Evolutionary conservation across 2,113 vertebrate genomes (phyloP), one percentile per base, ranked within the genome.

Genomic region (Etheostoma cragini): DNA sequence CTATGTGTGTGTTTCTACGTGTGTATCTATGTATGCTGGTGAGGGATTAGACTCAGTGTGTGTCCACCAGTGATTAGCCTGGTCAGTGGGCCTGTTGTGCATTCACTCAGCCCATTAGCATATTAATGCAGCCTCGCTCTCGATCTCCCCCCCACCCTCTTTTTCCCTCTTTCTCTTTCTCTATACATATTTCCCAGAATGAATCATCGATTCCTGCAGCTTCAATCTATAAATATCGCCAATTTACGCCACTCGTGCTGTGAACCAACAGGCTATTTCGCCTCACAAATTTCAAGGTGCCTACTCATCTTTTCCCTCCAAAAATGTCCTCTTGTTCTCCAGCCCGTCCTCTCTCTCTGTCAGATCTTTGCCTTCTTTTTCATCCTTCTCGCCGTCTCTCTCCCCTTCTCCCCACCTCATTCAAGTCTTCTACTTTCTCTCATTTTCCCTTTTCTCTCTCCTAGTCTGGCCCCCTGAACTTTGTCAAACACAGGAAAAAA

Each of bases 61-160:
- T 93, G 95, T 95, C 92, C 93, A 93, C 91, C 87, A 92, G 93
- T 95, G 94, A 96, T 95, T 95, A 95, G 94, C 94, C 86, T 93
- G 93, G 93, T 94, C 94, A 95, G 92, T 94, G 91, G 91, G 89
- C 89, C 94, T 95, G 94, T 95, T 96, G 93, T 95, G 93, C 89
- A 93, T 94, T 95, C 92, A 94, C 87, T 87, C 86, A 78, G 72
- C 0, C 66, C 88, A 95, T 96, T 95, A 95, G 94, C 95, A 96
- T 95, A 95, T 95, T 95, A 95, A 95, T 95, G 88, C 92, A 85
- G 79, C 88, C 81, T 90, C 88, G 42, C 91, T 94, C 93, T 92
- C 91, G 86, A 91, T 94, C 94, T 90, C 83, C 88, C 87, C 83
- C 88, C 81, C 81, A 56, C 88, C 83, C 82, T 83, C 84, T 81